Percentiles rank a stretch among this genome's conserved stretches.
Evolutionary conservation across 2,888 invertebrate genomes (phyloP).

Genomic region (Neuroscelio doddi): DNA sequence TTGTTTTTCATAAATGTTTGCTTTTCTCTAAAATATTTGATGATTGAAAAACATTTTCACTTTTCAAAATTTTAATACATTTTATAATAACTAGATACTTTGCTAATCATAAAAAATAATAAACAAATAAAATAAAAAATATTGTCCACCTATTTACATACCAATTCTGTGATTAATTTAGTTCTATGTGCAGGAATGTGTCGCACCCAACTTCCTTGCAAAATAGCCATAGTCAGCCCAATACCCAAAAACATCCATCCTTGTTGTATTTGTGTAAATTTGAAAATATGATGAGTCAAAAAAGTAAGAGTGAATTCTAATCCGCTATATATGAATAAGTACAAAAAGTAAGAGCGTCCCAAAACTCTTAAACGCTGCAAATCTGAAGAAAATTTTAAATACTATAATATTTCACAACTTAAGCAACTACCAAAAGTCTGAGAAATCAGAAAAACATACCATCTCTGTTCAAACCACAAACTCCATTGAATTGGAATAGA

Average conservation of each 20-base stretch:
- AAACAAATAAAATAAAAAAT: not conserved
- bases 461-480: constrained; percentile 66
- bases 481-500: constrained; percentile 76
- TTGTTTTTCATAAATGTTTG: no score
- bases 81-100: no score
- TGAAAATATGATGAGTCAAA: constrained; percentile 92
- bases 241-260: constrained; percentile 98
- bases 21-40: no score
- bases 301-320: constrained; percentile 98
- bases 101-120: not conserved
- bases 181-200: constrained; percentile 83
- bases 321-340: constrained; percentile 95
- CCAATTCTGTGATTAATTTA: constrained; percentile 79
- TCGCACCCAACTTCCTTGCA: constrained; percentile 93
- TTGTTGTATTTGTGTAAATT: constrained; percentile 95
- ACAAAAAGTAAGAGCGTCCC: constrained; percentile 89
- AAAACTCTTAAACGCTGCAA: constrained; percentile 78
- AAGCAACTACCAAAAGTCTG: constrained; percentile 33
- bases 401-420: no score
- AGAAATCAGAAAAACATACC: constrained; percentile 66
- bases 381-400: constrained; percentile 74
- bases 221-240: constrained; percentile 91
- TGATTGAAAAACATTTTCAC: no score
- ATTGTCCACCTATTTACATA: constrained; percentile 58
- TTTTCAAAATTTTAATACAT: no score